These are phyloP conservation scores for Tethea ocularis DNA, from an alignment of 2,888 invertebrate genomes.

Conservation along the genomic window DNA sequence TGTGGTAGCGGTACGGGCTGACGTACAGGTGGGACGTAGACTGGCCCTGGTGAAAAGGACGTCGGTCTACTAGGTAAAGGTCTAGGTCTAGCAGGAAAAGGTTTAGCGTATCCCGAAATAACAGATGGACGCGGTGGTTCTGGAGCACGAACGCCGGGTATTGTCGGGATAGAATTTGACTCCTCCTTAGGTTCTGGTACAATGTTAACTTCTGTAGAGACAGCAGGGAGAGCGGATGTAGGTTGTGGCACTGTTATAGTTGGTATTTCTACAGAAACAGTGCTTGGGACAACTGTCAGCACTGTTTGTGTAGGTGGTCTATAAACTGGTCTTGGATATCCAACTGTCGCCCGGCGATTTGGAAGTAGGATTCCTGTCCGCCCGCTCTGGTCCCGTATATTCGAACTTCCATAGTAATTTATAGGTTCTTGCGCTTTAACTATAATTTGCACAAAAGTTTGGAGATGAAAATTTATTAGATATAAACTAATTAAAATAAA, in stretches of 20 bases:
- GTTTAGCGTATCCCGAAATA: not conserved
- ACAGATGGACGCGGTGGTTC: not conserved
- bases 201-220: not conserved
- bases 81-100: constrained; percentile 8
- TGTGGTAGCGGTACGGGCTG: constrained; percentile 57
- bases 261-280: not conserved
- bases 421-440: constrained; percentile 20
- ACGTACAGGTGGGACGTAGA: constrained; percentile 5
- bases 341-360: not conserved
- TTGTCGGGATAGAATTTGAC: not conserved
- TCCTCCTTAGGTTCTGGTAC: not conserved
- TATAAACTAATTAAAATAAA: not conserved
- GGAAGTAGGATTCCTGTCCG: not conserved
- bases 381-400: constrained; percentile 3
- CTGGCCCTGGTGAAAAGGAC: not conserved
- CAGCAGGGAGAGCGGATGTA: not conserved
- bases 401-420: constrained; percentile 5
- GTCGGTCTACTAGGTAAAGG: constrained; percentile 9
- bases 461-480: not conserved
- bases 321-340: not conserved
- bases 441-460: constrained; percentile 19
- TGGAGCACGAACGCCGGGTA: not conserved
- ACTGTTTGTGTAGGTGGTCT: constrained; percentile 11
- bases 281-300: not conserved
- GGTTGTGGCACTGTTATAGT: constrained; percentile 5